A percentile compares a stretch with the other conserved stretches of the same genome.
Conservation (phyloP, 2,888 invertebrate genomes). For the Drosophila meridionalis region DNA sequence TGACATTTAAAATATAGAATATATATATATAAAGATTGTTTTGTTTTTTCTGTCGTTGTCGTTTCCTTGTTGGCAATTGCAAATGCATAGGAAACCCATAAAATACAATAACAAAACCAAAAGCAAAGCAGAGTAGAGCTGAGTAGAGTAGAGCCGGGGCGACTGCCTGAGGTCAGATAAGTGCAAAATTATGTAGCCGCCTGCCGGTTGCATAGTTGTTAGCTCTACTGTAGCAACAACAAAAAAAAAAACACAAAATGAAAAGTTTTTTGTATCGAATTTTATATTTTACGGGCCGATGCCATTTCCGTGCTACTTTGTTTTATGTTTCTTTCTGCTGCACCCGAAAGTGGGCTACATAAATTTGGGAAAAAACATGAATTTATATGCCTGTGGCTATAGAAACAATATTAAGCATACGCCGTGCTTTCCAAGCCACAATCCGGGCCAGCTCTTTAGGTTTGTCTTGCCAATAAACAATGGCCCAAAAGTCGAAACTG, state of each 20-base stretch:
- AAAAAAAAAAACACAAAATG: slow-evolving; percentile 12
- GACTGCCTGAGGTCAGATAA: slow-evolving; percentile 68
- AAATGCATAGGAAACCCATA: slow-evolving; percentile 66
- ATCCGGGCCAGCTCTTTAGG: slow-evolving; percentile 20
- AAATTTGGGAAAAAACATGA: slow-evolving; percentile 39
- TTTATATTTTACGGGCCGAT: slow-evolving; percentile 56
- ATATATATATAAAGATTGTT: neutral
- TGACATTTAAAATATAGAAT: slow-evolving; percentile 55
- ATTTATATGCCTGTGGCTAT: slow-evolving; percentile 47
- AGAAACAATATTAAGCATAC: slow-evolving; percentile 44
- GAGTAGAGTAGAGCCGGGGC: slow-evolving; percentile 13
- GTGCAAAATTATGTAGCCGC: slow-evolving; percentile 70
- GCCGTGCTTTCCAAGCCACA: slow-evolving; percentile 31
- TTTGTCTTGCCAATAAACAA: slow-evolving; percentile 14
- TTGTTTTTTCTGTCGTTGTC: slow-evolving; percentile 13
- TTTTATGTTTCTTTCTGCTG: slow-evolving; percentile 36
- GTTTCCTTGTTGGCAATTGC: slow-evolving; percentile 51
- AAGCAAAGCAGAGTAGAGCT: slow-evolving; percentile 26
- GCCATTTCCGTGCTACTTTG: slow-evolving; percentile 48
- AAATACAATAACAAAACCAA: slow-evolving; percentile 52
- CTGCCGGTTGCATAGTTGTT: slow-evolving; percentile 33
- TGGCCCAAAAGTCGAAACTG: slow-evolving; percentile 11
- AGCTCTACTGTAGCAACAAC: slow-evolving; percentile 22
- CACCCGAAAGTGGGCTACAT: slow-evolving; percentile 35
- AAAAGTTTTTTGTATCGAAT: slow-evolving; percentile 74